phyloP scores from a whole-genome alignment of 2,113 vertebrate species.

The Pseudopipra pipra region DNA sequence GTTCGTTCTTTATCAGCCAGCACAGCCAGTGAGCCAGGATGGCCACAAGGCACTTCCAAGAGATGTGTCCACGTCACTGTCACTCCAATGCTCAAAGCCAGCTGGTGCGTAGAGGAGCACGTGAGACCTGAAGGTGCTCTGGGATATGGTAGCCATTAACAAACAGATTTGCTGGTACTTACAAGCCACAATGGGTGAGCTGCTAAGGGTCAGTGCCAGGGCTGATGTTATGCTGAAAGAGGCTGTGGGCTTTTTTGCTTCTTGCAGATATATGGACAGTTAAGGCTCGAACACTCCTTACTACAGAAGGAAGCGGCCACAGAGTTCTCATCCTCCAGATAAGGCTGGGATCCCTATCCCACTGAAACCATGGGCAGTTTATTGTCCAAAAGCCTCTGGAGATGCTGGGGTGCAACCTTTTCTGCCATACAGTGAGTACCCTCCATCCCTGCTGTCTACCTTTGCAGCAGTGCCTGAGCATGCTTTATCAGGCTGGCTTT shows the following conservation, averaged over 20 bases:
- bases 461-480: neutral
- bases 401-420: neutral
- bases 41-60: neutral
- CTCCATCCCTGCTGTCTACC: neutral
- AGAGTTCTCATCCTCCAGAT: neutral
- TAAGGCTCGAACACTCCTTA: neutral
- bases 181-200: neutral
- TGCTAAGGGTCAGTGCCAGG: neutral
- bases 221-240: neutral
- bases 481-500: neutral
- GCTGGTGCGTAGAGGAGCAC: rapidly evolving
- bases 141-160: neutral
- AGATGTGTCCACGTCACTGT: rapidly evolving
- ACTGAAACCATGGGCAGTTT: neutral
- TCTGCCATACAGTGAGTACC: neutral
- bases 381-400: neutral
- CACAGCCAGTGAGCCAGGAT: neutral
- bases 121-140: neutral
- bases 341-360: neutral
- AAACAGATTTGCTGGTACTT: neutral
- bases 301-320: neutral
- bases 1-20: neutral
- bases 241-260: neutral
- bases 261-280: neutral
- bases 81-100: neutral